Percentiles rank a stretch among this genome's conserved stretches.
These are phyloP conservation scores for Neoaliturus tenellus DNA, from an alignment of 2,888 invertebrate species.

Conservation along the genomic window DNA sequence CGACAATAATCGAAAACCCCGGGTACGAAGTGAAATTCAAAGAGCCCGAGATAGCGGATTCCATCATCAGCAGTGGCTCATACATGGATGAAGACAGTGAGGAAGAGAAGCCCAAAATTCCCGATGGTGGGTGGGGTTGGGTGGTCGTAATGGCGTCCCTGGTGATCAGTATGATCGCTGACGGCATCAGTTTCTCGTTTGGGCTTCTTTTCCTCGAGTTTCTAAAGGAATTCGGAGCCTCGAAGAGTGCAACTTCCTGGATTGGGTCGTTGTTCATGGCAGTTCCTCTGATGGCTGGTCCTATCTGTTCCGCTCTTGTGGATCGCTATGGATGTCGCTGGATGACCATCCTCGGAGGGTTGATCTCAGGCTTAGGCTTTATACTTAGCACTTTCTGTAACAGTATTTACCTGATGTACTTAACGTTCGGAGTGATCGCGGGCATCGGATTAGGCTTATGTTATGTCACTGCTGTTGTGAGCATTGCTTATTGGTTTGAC, in stretches of 20 bases:
- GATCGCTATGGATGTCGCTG: slow-evolving; percentile 90
- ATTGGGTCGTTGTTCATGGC: slow-evolving; percentile 94
- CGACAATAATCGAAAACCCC: slow-evolving; percentile 44
- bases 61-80: slow-evolving; percentile 56
- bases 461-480: slow-evolving; percentile 93
- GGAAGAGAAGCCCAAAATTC: slow-evolving; percentile 76
- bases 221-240: slow-evolving; percentile 85
- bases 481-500: slow-evolving; percentile 95
- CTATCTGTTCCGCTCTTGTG: slow-evolving; percentile 89
- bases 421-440: slow-evolving; percentile 91
- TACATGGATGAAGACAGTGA: slow-evolving; percentile 51
- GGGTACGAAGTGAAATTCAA: slow-evolving; percentile 60
- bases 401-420: slow-evolving; percentile 85
- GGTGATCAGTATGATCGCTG: slow-evolving; percentile 91
- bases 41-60: slow-evolving; percentile 54
- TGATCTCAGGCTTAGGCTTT: slow-evolving; percentile 85
- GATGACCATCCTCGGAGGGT: slow-evolving; percentile 85
- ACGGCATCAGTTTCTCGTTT: slow-evolving; percentile 95
- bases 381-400: slow-evolving; percentile 81
- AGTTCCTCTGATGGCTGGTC: slow-evolving; percentile 90
- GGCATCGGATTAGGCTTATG: slow-evolving; percentile 90
- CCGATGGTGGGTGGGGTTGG: slow-evolving; percentile 94
- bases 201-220: slow-evolving; percentile 92
- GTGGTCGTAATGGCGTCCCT: slow-evolving; percentile 91
- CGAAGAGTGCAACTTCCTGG: slow-evolving; percentile 92